A percentile compares a stretch with the other conserved stretches of the same genome.
These are phyloP conservation scores for Synchiropus splendidus DNA, from an alignment of 2,113 vertebrate genomes.

Conservation along the genomic window DNA sequence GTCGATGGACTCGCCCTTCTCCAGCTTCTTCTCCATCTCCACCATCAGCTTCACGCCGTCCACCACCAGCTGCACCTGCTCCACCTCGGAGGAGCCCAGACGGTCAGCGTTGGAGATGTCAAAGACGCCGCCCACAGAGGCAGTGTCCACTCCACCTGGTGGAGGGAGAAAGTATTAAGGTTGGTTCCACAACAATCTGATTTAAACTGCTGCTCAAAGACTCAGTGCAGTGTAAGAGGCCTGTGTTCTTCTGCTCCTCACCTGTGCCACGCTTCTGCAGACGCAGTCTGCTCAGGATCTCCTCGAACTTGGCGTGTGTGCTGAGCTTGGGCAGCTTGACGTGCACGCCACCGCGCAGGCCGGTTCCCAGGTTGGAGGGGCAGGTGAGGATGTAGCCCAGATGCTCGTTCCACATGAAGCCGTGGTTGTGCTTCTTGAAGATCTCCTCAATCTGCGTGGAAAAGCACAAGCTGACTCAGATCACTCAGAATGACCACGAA, in stretches of 20 bases:
- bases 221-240: too few relatives aligned
- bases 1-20: constrained; percentile 86
- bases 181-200: background rate
- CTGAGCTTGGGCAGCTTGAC: constrained; percentile 84
- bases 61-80: constrained; percentile 92
- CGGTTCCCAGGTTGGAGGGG: constrained; percentile 90
- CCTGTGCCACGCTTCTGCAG: constrained; percentile 97
- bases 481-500: too few relatives aligned
- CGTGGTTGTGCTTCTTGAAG: constrained; percentile 86
- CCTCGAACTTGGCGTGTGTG: constrained; percentile 89
- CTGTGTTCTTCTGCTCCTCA: too few relatives aligned
- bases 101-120: constrained; percentile 96
- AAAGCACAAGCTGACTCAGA: too few relatives aligned
- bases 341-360: constrained; percentile 86
- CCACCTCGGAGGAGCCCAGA: constrained; percentile 88
- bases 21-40: constrained; percentile 96
- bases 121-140: constrained; percentile 83
- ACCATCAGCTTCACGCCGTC: constrained; percentile 95
- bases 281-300: constrained; percentile 83
- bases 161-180: background rate
- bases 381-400: constrained; percentile 89
- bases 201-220: too few relatives aligned
- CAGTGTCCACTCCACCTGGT: constrained; percentile 92
- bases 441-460: constrained; percentile 81
- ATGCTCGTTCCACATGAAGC: constrained; percentile 93